A percentile compares a stretch with the other conserved stretches of the same genome.
These are phyloP conservation scores for Melanophora roralis DNA, from an alignment of 2,888 invertebrate genomes.

Conservation along the genomic window DNA sequence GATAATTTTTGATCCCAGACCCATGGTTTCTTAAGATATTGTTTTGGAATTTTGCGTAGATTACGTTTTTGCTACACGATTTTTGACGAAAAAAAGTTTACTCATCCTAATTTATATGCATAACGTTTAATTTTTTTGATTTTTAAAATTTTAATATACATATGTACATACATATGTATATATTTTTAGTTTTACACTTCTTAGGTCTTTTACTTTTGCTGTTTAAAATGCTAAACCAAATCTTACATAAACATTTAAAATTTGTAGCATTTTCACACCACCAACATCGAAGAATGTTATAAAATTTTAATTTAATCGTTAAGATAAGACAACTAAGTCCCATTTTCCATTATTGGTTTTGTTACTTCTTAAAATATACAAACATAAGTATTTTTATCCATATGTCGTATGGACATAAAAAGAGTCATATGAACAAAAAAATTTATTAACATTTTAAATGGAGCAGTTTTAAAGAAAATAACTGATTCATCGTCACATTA, in stretches of 20 bases:
- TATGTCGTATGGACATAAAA: no score
- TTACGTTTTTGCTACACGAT: no score
- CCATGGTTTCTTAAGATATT: no score
- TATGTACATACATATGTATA: no score
- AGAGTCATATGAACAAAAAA: neutral
- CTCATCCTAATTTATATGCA: no score
- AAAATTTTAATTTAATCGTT: conserved; percentile 35
- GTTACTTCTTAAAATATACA: neutral
- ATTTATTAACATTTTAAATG: conserved; percentile 12
- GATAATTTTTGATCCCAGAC: no score
- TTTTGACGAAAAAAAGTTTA: no score
- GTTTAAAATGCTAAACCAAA: conserved; percentile 32
- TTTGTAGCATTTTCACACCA: conserved; percentile 2
- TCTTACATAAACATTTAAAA: neutral
- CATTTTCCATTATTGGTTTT: conserved; percentile 39
- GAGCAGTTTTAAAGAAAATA: conserved; percentile 47
- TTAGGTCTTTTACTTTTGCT: neutral
- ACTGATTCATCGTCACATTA: conserved; percentile 42
- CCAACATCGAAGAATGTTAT: conserved; percentile 46
- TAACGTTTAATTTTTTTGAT: no score
- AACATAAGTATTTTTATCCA: no score
- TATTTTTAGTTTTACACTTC: no score
- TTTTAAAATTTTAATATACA: no score
- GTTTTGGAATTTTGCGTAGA: no score
- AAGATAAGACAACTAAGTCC: conserved; percentile 42